Percentiles rank a stretch among this genome's conserved stretches.
phyloP scores from a whole-genome alignment of 2,113 vertebrate species.

The Oreochromis aureus region DNA sequence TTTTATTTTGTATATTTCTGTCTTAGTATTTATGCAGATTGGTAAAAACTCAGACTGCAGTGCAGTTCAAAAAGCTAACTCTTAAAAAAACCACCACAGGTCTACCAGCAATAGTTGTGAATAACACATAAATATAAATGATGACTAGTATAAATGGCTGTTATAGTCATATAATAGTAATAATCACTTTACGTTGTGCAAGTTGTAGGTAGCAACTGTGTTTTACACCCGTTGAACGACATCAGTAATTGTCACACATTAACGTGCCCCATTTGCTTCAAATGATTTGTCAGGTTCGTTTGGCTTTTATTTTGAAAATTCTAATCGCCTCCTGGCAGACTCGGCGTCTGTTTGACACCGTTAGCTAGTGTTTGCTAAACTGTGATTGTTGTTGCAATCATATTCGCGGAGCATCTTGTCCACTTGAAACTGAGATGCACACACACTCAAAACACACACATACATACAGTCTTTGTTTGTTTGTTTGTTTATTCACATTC shows the following conservation, averaged over 20 bases:
- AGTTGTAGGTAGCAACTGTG: not conserved
- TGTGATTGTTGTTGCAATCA: not conserved
- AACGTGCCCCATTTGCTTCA: not conserved
- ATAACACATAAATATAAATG: not conserved
- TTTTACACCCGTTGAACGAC: not conserved
- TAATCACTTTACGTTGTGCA: not conserved
- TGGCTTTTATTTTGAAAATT: conserved; percentile 28
- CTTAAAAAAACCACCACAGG: not conserved
- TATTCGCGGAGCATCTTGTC: not conserved
- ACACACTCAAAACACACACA: not conserved
- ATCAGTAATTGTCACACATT: not conserved
- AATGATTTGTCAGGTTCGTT: accelerated
- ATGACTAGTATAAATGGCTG: not conserved
- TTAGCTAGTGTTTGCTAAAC: conserved; percentile 10
- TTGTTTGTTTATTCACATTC: not conserved
- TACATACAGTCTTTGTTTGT: not conserved
- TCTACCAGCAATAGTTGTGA: not conserved
- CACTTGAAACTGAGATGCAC: accelerated
- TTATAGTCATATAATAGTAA: not conserved
- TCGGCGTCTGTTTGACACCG: not conserved
- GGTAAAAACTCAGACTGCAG: not conserved
- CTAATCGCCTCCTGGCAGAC: not conserved
- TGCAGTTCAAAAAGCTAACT: not conserved
- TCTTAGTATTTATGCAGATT: not conserved
- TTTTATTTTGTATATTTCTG: not conserved